A percentile compares a stretch with the other conserved stretches of the same genome.
Conservation (phyloP, 2,113 vertebrate species). For the Datnioides undecimradiatus region DNA sequence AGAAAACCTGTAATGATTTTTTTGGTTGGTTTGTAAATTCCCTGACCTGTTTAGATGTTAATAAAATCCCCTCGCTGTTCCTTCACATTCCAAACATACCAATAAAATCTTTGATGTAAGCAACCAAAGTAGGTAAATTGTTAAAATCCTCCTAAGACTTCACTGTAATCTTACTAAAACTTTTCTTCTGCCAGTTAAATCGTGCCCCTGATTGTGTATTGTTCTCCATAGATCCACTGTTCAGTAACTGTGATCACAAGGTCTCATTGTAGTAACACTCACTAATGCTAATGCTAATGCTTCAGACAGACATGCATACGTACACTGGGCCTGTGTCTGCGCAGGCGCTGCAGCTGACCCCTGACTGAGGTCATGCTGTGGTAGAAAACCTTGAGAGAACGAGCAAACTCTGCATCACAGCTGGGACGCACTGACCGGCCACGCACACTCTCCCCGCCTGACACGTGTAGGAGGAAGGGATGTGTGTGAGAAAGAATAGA, state of each 20-base stretch:
- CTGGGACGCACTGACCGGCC: conserved; percentile 71
- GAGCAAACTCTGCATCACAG: conserved; percentile 88
- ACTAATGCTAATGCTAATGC: not conserved
- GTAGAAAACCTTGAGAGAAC: conserved; percentile 90
- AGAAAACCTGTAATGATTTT: not conserved
- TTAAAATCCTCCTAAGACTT: not conserved
- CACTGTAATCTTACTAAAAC: conserved; percentile 6
- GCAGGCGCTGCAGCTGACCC: conserved; percentile 85
- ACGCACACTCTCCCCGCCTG: conserved; percentile 65
- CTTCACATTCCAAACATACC: not conserved
- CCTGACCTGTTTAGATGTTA: not conserved
- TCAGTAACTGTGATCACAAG: not conserved
- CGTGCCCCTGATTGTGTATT: conserved; percentile 1
- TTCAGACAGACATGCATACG: conserved; percentile 41
- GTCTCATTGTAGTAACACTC: not conserved
- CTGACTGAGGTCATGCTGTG: conserved; percentile 87
- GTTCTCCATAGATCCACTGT: not conserved
- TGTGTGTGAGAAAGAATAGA: not conserved
- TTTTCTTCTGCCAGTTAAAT: not conserved
- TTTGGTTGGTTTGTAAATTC: not conserved
- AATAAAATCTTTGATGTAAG: not conserved
- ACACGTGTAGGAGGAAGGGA: not conserved
- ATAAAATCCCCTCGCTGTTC: not conserved
- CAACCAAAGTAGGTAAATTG: not conserved
- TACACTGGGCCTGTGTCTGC: conserved; percentile 85